Evolutionary conservation across 2,888 invertebrate genomes (phyloP), one percentile per base, ranked within the genome.

Genomic region (Meliscaeva auricollis): DNA sequence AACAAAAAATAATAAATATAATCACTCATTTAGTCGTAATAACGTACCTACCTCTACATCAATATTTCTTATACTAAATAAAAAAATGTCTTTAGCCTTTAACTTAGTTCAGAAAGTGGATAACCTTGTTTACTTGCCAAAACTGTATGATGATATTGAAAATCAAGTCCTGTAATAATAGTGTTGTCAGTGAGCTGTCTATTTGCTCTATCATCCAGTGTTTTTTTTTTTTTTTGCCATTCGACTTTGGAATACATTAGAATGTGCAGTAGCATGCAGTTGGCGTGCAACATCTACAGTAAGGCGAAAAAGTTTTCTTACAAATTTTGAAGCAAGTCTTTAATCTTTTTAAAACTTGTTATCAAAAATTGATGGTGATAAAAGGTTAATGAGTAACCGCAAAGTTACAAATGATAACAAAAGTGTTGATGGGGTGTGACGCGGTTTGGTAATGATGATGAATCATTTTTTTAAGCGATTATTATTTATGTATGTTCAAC

Each of bases 71-170:
- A 38, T 38, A 38, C 11, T 38, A 38, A 46, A 17, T 46, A 73
- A 52, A 20, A 22, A 22, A 79, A 73, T 50, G 58, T 41, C 17
- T 66, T 26, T 74, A 77, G 46, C 60, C 44, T 62, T 44, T 35
- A 62, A 60, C 17, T 60, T 26, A 44, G 46, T 8, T 20, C 15
- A 46, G n/a, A 30, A 52, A 44, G 52, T n/a, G 35, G 75, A 30
- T 56, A 41, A 22, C 56, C 80, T 75, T 64, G 62, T 56, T 81
- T 64, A 38, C 48, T 64, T 64, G 17, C 52, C 69, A 32, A 64
- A 75, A 56, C 44, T 22, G 9, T 3, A 2, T 9, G 38, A 38
- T 13, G 38, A 20, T 44, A 52, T 54, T 35, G 54, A 62, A 11
- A 38, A 50, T 48, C 66, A 50, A 66, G 35, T 48, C 35, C 50